phyloP scores from a whole-genome alignment of 53 echinoderm and acorn worm genomes.

The Zoroaster sp. region DNA sequence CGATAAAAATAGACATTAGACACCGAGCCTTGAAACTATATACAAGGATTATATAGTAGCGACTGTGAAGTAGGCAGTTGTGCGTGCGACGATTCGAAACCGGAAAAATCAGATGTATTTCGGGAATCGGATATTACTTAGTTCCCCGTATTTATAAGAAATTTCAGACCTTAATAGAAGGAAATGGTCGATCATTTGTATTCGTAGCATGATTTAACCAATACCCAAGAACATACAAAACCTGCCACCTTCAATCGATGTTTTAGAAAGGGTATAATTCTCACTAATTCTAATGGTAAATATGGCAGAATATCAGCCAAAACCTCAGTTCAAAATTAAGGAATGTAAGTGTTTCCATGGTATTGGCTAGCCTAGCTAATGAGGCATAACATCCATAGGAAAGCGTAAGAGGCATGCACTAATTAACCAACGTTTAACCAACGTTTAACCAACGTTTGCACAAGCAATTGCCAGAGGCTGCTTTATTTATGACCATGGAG shows the following conservation, averaged over 20 bases:
- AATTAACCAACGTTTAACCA: neutral
- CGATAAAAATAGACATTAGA: conserved; percentile 3
- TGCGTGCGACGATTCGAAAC: neutral
- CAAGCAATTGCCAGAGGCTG: neutral
- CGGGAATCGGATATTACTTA: neutral
- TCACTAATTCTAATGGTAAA: no score
- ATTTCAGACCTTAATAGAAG: no score
- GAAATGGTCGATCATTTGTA: no score
- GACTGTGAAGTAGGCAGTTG: neutral
- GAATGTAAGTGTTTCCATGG: neutral
- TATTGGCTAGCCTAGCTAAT: neutral
- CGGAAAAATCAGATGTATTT: conserved; percentile 1
- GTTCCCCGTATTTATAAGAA: neutral
- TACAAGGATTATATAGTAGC: neutral
- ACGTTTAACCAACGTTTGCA: neutral
- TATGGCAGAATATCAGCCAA: no score
- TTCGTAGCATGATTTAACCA: no score
- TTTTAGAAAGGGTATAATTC: no score
- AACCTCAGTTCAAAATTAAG: no score
- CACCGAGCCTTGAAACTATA: neutral
- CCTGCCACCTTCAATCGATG: no score
- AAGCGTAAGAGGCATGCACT: no score
- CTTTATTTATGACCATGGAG: neutral
- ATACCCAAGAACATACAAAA: no score
- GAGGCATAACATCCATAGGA: neutral